Evolutionary conservation across 2,888 invertebrate genomes (phyloP).

Genomic region (Diadegma fenestrale): DNA sequence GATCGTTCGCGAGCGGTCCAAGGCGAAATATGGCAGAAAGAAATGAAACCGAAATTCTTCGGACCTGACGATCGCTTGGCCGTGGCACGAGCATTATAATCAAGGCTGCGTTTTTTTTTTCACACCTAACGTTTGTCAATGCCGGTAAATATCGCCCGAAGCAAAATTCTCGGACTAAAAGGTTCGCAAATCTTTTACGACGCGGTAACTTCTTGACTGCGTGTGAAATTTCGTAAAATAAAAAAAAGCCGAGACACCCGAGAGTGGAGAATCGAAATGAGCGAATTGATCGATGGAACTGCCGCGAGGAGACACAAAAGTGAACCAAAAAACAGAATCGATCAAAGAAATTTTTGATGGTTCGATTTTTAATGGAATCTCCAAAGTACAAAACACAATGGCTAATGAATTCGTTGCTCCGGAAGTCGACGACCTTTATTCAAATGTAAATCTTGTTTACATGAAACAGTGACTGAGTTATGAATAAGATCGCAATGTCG

Average conservation of each 20-base stretch:
- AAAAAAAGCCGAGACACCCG: neutral
- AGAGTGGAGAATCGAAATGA: neutral
- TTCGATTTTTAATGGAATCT: conserved; percentile 26
- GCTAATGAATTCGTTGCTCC: conserved; percentile 25
- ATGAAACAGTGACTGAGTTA: conserved; percentile 4
- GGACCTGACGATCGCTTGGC: neutral
- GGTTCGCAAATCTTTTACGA: neutral
- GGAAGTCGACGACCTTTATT: conserved; percentile 7
- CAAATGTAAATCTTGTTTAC: conserved; percentile 29
- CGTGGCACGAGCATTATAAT: neutral
- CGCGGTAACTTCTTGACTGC: neutral
- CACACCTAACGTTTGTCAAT: neutral
- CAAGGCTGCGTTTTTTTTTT: neutral
- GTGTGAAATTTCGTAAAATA: too few species aligned
- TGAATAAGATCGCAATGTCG: conserved; percentile 35
- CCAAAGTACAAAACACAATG: conserved; percentile 9
- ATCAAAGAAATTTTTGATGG: conserved; percentile 45
- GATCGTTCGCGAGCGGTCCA: neutral
- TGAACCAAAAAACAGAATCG: neutral
- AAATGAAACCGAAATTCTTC: neutral
- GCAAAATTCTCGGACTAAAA: neutral
- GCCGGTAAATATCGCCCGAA: neutral
- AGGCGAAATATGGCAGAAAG: neutral
- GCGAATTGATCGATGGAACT: neutral
- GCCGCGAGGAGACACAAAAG: neutral